Base-by-base conservation (phyloP, 2,113 vertebrate species). In the Leptocoma aspasia region DNA sequence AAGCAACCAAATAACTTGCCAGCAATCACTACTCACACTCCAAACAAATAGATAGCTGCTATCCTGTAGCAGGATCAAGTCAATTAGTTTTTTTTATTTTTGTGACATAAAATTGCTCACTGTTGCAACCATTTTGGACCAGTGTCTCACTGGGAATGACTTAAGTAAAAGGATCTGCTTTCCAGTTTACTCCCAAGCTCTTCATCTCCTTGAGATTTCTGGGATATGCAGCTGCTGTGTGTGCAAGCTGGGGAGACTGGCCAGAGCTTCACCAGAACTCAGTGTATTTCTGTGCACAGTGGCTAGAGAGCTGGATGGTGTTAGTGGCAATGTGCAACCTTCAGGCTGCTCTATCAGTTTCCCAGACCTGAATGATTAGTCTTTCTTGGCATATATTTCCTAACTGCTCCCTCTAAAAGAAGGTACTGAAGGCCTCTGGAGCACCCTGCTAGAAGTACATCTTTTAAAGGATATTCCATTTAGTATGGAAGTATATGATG, bases 71-170 rank as follows among this genome's bases (percentile, higher is more conserved):
- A 78, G 54, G 15, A 57, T 44, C 1, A 3, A 61, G 41, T 3
- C 30, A 78, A 23, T 18, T 50, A 5, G 1, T 28, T 80, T 69
- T 80, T 69, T 52, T 70, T 2, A 22, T 60, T 81, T 82, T 83
- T 84, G 39, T 1, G 1, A 1, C 0, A 1, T 10, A 8, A 10
- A 19, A 9, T 47, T 69, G 24, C 10, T 78, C 39, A 27, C 28
- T 18, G 10, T 28, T 57, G 22, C 17, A 73, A 10, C 0, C 2
- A 20, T 66, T 87, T 59, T 78, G 44, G 61, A 45, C 2, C 10
- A 45, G 4, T 22, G 27, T 35, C 63, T 89, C 37, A 56, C 5
- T 41, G 31, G 19, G 13, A 28, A 18, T 0, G 0, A 21, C 13
- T 47, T 44, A 44, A 73, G 9, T 24, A 31, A 19, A 35, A 41